Evolutionary conservation across 2,113 vertebrate genomes (phyloP), one percentile per base, ranked within the genome.

Genomic region (Rousettus leschenaultii): DNA sequence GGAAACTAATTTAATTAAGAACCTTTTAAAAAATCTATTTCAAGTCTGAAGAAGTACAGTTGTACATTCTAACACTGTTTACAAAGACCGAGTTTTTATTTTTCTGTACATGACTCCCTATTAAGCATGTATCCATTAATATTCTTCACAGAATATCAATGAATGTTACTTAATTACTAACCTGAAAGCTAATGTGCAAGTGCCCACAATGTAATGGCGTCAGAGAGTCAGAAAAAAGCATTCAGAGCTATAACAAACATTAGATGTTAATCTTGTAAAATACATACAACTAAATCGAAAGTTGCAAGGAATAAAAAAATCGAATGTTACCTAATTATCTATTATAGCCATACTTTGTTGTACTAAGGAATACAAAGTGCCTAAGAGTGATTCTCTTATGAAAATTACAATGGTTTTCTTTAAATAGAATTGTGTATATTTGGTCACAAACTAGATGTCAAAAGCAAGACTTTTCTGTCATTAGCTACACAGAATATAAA

Each of bases 401-500:
- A 88, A 86, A 88, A 82, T 77, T 74, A 59, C 15, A 75, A 94
- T 6, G 79, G 63, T 80, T 97, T 95, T 90, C 92, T 80, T 95
- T 86, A 94, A 86, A 84, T 18, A 93, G 55, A 59, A 88, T 92
- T 89, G 90, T 82, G 85, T 79, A 65, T 61, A 79, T 86, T 53
- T 43, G 83, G 80, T 94, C 51, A 87, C 33, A 95, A 83, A 75
- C 80, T 96, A 79, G n/a, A 88, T 63, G 66, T 96, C 79, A 97
- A 71, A 97, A 68, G 28, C 65, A 73, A 97, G 77, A 70, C 30
- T 53, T 92, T 68, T 89, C 38, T 87, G 93, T 92, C 77, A 51
- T 74, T 68, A 85, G 35, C 89, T 95, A 74, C 65, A 70, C 85
- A 83, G 90, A 94, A 95, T 63, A 94, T 82, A 95, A 97, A 97